A percentile compares a stretch with the other conserved stretches of the same genome.
These are phyloP conservation scores for Lasiurus cinereus DNA, from an alignment of 2,113 vertebrate species.

Conservation along the genomic window DNA sequence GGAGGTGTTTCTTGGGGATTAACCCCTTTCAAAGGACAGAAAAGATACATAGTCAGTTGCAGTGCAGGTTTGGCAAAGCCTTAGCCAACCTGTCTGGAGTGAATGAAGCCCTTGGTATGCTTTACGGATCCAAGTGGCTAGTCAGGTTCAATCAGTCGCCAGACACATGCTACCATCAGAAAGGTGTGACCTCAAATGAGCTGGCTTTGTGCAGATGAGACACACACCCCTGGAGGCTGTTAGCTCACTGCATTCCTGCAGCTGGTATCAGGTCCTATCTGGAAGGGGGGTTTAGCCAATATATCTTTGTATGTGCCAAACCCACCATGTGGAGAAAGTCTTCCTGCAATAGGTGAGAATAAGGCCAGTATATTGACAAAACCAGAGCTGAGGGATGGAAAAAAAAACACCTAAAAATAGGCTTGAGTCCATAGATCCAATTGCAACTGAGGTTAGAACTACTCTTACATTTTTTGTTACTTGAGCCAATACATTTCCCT, in stretches of 20 bases:
- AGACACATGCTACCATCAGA: neutral
- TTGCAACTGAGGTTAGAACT: neutral
- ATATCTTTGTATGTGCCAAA: neutral
- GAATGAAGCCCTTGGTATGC: neutral
- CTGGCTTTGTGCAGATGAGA: neutral
- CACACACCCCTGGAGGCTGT: neutral
- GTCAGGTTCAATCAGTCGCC: neutral
- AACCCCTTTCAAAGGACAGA: neutral
- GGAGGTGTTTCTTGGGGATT: neutral
- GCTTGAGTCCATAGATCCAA: neutral
- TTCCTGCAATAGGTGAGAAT: neutral
- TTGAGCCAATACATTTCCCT: neutral
- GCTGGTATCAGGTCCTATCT: neutral
- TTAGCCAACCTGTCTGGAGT: neutral
- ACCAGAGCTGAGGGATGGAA: neutral
- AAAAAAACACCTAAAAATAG: neutral
- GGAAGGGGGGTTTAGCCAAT: neutral
- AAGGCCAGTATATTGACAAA: neutral
- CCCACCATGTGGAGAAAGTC: neutral
- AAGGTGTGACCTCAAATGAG: neutral
- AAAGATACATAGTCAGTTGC: neutral
- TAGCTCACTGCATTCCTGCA: neutral
- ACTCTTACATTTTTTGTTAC: neutral
- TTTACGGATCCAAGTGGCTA: neutral
- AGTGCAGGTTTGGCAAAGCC: neutral